A percentile compares a stretch with the other conserved stretches of the same genome.
Conservation (phyloP, 2,797 vertebrate species). For the Menidia menidia region DNA sequence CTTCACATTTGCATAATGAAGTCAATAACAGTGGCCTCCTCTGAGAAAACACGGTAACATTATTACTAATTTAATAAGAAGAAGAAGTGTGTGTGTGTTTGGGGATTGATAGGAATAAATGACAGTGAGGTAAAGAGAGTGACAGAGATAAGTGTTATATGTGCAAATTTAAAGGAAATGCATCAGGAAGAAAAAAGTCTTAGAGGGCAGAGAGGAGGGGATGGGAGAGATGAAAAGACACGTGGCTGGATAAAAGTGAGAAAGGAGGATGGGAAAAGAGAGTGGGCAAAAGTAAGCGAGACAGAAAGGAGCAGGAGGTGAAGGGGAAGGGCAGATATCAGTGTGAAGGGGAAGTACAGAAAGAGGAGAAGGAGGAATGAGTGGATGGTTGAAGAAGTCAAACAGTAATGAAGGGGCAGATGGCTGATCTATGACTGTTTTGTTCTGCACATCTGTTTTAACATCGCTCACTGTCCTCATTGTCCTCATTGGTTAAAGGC, state of each 20-base stretch:
- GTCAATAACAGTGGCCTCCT: constrained; percentile 75
- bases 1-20: constrained; percentile 78
- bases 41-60: constrained; percentile 71
- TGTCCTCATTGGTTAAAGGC: constrained; percentile 43
- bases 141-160: constrained; percentile 2
- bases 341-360: background rate
- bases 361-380: background rate
- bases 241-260: constrained; percentile 18
- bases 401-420: constrained; percentile 36
- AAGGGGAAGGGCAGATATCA: constrained; percentile 29
- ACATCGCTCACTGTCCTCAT: constrained; percentile 35
- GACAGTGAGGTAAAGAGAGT: background rate
- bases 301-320: constrained; percentile 13
- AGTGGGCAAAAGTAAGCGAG: constrained; percentile 1
- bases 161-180: constrained; percentile 10
- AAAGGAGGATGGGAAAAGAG: constrained; percentile 11
- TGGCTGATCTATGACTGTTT: constrained; percentile 35
- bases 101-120: constrained; percentile 22
- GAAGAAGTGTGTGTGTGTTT: constrained; percentile 25
- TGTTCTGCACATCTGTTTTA: constrained; percentile 49
- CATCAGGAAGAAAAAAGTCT: background rate
- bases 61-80: constrained; percentile 79
- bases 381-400: constrained; percentile 34
- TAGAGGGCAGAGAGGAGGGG: background rate
- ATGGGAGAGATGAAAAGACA: constrained; percentile 6